Base-by-base conservation (phyloP, 2,113 vertebrate species). In the Candoia aspera region DNA sequence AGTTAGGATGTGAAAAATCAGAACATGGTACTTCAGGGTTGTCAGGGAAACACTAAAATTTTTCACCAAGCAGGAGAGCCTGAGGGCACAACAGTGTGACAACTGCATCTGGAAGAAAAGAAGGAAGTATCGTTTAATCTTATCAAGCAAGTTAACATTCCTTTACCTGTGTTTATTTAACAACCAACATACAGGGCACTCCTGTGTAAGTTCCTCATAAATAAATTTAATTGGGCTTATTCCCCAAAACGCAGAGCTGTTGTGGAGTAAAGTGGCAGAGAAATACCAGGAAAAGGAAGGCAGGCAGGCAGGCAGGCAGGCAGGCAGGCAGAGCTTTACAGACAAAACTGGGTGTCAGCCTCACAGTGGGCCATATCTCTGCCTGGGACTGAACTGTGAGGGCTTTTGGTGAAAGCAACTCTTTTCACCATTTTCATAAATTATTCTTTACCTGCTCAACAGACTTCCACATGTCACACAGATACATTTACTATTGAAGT, bases 1-100 rank as follows among this genome's bases (percentile, higher is more conserved):
- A 87, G 42, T 87, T 46, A 29, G 24, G 42, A 58, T 87, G 10
- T 87, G 37, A 86, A 88, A 73, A 58, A 49, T n/a, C 68, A 88
- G 68, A 88, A 92, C 15, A 9, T 21, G 15, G 4, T 62, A 23
- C 91, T 89, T 84, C 29, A 88, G 42, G 37, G 58, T 89, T 92
- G 73, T 84, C 91, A 92, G 46, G 73, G 57, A 54, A 92, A 89
- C 73, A 54, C 37, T 58, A 84, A 73, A 84, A 62, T 62, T 60
- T 15, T 84, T 42, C 83, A 54, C 57, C 68, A 84, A 84, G 42
- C 57, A 59, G 33, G 86, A 83, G 21, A 13, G 68, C 86, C 91
- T 26, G 13, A 26, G 54, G 68, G 91, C 42, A 83, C 68, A 23
- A 29, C 42, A 53, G n/a, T 46, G 57, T 89, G 87, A 84, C 57